Evolutionary conservation across 1,140 invertebrate species (phyloP).

Genomic region (Philopotamus ludificatus): DNA sequence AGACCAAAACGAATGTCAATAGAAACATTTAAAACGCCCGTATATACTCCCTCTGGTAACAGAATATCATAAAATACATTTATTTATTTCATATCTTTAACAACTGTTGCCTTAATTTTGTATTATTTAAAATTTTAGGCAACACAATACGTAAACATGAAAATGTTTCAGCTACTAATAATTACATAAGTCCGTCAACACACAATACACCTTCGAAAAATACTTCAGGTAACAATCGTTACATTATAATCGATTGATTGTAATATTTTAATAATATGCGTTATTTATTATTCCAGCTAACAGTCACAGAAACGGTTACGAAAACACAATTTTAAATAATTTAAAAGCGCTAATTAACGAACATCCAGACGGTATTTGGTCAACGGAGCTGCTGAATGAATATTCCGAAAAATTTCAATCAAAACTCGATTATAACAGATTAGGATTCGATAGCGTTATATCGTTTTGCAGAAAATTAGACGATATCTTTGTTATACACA

Average conservation of each 20-base stretch:
- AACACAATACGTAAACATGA: not conserved
- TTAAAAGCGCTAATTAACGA: constrained; percentile 17
- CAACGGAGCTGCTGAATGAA: constrained; percentile 1
- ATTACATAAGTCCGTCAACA: not conserved
- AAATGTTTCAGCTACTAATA: not conserved
- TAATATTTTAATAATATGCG: not conserved
- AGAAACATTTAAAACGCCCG: not conserved
- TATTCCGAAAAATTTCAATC: constrained; percentile 21
- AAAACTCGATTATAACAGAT: constrained; percentile 1
- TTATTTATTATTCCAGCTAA: not conserved
- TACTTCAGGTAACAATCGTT: not conserved
- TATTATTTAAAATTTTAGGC: no score
- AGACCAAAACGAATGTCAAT: not conserved
- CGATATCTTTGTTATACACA: constrained; percentile 22
- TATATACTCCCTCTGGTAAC: not conserved
- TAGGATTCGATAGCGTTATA: constrained; percentile 18
- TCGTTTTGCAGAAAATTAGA: constrained; percentile 12
- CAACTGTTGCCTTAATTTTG: no score
- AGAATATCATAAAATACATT: not conserved
- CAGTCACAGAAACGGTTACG: not conserved
- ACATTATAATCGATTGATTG: not conserved
- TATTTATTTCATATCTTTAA: no score
- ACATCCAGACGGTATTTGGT: constrained; percentile 20
- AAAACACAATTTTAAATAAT: constrained; percentile 7
- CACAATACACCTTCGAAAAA: constrained; percentile 1